Evolutionary conservation across 2,888 invertebrate genomes (phyloP).

Genomic region (Drosophila lutescens): DNA sequence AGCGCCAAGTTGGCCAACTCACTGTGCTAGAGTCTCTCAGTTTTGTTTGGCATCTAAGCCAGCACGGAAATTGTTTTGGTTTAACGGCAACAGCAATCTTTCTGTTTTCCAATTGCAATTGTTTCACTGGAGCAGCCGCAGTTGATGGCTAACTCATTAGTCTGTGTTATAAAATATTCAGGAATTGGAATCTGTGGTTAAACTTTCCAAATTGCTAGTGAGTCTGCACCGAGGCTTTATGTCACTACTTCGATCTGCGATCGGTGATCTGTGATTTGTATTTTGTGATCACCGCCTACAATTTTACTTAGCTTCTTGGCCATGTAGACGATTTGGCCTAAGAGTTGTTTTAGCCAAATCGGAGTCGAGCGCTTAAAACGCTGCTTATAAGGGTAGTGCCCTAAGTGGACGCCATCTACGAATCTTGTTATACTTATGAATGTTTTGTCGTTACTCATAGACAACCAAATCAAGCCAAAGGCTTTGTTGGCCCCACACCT

Average conservation of each 20-base stretch:
- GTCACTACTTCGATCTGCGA: constrained; percentile 12
- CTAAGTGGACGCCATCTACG: constrained; percentile 39
- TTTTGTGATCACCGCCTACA: constrained; percentile 19
- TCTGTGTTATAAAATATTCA: constrained; percentile 35
- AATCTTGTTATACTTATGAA: constrained; percentile 28
- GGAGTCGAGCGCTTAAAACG: constrained; percentile 12
- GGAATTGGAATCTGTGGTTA: constrained; percentile 47
- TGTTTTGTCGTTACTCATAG: constrained; percentile 57
- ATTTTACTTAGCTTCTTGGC: constrained; percentile 10
- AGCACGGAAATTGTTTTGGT: constrained; percentile 73
- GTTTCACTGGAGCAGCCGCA: constrained; percentile 62
- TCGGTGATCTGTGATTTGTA: not conserved
- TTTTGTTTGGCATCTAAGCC: constrained; percentile 70
- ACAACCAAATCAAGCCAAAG: constrained; percentile 16
- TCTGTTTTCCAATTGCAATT: constrained; percentile 37
- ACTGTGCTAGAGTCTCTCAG: constrained; percentile 59
- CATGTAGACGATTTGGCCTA: constrained; percentile 10
- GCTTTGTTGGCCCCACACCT: constrained; percentile 57
- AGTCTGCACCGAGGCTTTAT: constrained; percentile 5
- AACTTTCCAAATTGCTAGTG: constrained; percentile 38
- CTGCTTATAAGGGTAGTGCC: constrained; percentile 40
- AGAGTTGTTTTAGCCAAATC: constrained; percentile 41
- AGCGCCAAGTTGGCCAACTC: constrained; percentile 29
- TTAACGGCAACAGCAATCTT: constrained; percentile 61
- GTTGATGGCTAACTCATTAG: constrained; percentile 41